Evolutionary conservation across 1,140 invertebrate species (phyloP), one percentile per base, ranked within the genome.

Genomic region (Orchestia grillus): DNA sequence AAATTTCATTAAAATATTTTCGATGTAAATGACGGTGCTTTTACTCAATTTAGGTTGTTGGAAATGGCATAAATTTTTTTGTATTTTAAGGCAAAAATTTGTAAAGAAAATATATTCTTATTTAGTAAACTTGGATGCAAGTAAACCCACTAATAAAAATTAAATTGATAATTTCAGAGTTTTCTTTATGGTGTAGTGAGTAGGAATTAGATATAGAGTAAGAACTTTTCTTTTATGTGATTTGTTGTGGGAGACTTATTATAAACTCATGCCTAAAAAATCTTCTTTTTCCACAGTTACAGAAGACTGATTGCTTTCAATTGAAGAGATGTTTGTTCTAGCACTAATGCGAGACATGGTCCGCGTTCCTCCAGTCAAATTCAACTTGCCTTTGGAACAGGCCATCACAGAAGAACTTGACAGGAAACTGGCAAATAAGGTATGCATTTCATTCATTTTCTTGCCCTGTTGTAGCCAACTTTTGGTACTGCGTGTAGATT

Each of bases 381-480:
- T 94, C 44, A 94, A 94, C 44, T 45, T 94, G 43, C 92, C 92
- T 44, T 44, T 94, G 0, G 92, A 94, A 47, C 92, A 94, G 47
- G 92, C 92, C 36, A 94, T 94, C 41, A 94, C 44, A 8, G 92
- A 94, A 47, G 92, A 94, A 47, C 92, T 94, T 0, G 44, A 94
- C 92, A 94, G 92, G 40, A 94, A 94, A 47, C 40, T 94, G 44
- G 92, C 92, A 44, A 94, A 94, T 94, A 94, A 94, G 44, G 92
- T 94, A 47, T 47, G 92, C 23, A 3, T 47, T 40, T 40, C 19
- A 40, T 16, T 40, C 36, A 44, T 45, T 15, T 41, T 47, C 92
- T n/a, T 94, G 1, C 41, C 47, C 62, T 94, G 11, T 43, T 41
- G 8, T 92, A 43, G 1, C 16, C 15, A 90, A 42, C 88, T 44